Conservation (phyloP, 2,888 invertebrate species). For the Amblyteles armatorius region DNA sequence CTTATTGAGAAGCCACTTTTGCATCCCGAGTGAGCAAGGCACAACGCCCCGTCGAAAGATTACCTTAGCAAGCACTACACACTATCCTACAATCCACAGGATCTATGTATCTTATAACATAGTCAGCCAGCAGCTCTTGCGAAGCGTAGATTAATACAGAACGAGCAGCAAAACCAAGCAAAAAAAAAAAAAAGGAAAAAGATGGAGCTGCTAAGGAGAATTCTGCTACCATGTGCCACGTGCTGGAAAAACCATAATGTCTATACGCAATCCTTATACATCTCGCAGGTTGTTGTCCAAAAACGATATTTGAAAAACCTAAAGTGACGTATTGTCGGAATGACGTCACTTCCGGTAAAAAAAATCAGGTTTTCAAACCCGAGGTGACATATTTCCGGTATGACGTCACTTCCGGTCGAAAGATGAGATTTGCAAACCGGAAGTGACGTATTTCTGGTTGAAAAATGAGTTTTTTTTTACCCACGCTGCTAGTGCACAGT, state of each 20-base stretch:
- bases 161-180: background rate
- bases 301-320: background rate
- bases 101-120: slow-evolving; percentile 4
- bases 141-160: slow-evolving; percentile 7
- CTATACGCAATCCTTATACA: background rate
- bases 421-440: too few species aligned
- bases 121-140: slow-evolving; percentile 1
- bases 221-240: slow-evolving; percentile 4
- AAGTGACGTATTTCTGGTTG: too few species aligned
- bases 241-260: background rate
- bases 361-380: too few species aligned
- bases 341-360: too few species aligned
- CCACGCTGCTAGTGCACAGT: too few species aligned
- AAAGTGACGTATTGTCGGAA: background rate
- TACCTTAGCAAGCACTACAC: slow-evolving; percentile 9
- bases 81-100: background rate
- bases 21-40: slow-evolving; percentile 19
- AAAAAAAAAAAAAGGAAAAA: background rate
- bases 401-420: too few species aligned
- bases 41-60: slow-evolving; percentile 19
- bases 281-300: background rate
- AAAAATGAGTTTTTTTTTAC: too few species aligned
- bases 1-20: slow-evolving; percentile 33
- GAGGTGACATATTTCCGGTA: too few species aligned
- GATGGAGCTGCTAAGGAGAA: slow-evolving; percentile 2